Base-by-base conservation (phyloP, 2,113 vertebrate species). In the Nipponia nippon region DNA sequence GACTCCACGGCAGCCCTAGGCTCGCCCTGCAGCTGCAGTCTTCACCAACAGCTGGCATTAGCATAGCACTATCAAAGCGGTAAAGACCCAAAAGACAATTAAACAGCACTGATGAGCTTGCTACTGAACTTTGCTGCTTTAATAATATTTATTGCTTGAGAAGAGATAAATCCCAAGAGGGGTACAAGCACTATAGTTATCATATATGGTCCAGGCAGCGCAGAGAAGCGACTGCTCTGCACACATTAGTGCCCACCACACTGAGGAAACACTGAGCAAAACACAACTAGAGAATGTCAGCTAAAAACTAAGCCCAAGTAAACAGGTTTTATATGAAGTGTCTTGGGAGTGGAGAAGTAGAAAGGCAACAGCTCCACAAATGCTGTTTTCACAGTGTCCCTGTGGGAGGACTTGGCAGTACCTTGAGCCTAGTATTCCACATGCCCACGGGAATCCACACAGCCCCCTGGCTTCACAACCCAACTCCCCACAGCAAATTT, bases 121-220 rank as follows among this genome's bases (percentile, higher is more conserved):
- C 44, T 63, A 50, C 52, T 87, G 67, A 92, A 65, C 44, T 83
- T 72, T 17, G 23, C 44, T 66, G 25, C 23, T 95, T 91, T 63
- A 67, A 27, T 72, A 83, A 44, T 19, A 78, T 42, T 53, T 75
- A 83, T 55, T 67, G 46, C 21, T 67, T 0, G 1, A 71, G 61
- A 76, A 56, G 56, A 84, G 72, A 42, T 3, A 42, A 88, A 75
- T 61, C 27, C 40, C 65, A 65, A 89, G 46, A 61, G 2, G 23
- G 6, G 8, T 30, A 73, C 62, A 73, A 63, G 56, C 27, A 29
- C 30, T 42, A 7, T 6, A 14, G 47, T 40, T 77, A 47, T 16
- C 56, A 62, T 0, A 0, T 5, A 3, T 3, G 18, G 29, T 30
- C 72, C 1, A 2, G 22, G 29, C 2, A 0, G 15, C 8, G 49